phyloP scores from a whole-genome alignment of 2,113 vertebrate species.

The Tetrao urogallus region DNA sequence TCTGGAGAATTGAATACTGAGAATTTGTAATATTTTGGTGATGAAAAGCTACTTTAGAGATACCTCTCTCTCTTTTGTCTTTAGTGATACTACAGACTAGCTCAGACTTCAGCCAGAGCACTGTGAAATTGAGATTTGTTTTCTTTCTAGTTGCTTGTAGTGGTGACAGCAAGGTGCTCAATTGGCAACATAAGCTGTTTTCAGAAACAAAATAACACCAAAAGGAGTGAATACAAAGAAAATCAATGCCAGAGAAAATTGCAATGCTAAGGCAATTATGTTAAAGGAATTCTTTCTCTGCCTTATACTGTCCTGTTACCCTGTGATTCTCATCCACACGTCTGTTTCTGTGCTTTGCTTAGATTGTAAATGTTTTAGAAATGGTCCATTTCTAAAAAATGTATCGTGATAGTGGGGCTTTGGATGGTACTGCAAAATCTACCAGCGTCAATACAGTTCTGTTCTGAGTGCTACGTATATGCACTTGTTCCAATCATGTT shows the following conservation, averaged over 20 bases:
- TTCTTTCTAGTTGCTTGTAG: background rate
- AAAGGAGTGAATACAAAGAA: background rate
- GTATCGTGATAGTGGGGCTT: background rate
- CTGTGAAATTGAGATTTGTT: background rate
- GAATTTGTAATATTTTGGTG: background rate
- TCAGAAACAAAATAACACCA: background rate
- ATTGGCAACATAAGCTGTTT: background rate
- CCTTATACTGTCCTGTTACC: background rate
- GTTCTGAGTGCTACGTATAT: rapidly evolving
- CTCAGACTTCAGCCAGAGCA: background rate
- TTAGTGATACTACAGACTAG: background rate
- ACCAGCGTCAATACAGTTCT: background rate
- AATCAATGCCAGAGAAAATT: background rate
- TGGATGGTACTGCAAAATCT: background rate
- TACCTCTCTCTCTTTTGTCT: background rate
- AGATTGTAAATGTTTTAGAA: background rate
- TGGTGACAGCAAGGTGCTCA: background rate
- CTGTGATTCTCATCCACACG: background rate
- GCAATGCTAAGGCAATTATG: background rate
- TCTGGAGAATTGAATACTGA: background rate
- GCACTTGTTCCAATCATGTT: background rate
- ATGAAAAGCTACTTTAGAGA: background rate
- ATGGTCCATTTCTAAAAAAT: background rate
- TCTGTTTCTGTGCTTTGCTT: background rate
- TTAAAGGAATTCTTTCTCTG: background rate